A percentile compares a stretch with the other conserved stretches of the same genome.
These are phyloP conservation scores for Proisotoma minuta DNA, from an alignment of 2,888 invertebrate genomes.

Conservation along the genomic window DNA sequence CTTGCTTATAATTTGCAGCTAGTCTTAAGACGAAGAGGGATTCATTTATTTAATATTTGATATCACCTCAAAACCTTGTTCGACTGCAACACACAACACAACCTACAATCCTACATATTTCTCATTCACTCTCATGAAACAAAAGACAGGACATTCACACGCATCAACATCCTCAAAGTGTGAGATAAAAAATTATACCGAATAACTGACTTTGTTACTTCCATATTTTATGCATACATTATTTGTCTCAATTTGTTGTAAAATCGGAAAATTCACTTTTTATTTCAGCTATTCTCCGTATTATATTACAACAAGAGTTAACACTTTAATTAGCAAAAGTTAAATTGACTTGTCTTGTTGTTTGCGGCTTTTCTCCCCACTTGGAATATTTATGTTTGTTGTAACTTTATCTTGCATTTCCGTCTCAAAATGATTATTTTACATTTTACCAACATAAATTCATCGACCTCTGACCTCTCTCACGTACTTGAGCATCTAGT, in stretches of 20 bases:
- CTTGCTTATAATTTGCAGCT: no score
- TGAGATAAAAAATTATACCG: no score
- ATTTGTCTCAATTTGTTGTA: no score
- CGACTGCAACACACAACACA: conserved; percentile 30
- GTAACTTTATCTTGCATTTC: not conserved
- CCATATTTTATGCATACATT: not conserved
- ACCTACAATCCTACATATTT: conserved; percentile 45
- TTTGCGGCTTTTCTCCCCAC: not conserved
- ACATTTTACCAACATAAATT: not conserved
- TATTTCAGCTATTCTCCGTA: no score
- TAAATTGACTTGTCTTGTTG: not conserved
- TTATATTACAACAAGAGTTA: not conserved
- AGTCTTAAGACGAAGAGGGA: conserved; percentile 43
- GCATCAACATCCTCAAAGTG: not conserved
- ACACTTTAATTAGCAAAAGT: not conserved
- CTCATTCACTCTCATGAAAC: not conserved
- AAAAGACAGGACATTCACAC: not conserved
- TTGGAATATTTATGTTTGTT: not conserved
- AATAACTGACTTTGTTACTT: not conserved
- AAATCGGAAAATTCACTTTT: no score
- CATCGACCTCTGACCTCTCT: conserved; percentile 43
- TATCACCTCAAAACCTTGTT: conserved; percentile 48
- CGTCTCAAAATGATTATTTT: not conserved
- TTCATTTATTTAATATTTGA: conserved; percentile 11
- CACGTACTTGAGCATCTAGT: no score